Base-by-base conservation (phyloP, 2,113 vertebrate genomes). In the Centropristis striata region DNA sequence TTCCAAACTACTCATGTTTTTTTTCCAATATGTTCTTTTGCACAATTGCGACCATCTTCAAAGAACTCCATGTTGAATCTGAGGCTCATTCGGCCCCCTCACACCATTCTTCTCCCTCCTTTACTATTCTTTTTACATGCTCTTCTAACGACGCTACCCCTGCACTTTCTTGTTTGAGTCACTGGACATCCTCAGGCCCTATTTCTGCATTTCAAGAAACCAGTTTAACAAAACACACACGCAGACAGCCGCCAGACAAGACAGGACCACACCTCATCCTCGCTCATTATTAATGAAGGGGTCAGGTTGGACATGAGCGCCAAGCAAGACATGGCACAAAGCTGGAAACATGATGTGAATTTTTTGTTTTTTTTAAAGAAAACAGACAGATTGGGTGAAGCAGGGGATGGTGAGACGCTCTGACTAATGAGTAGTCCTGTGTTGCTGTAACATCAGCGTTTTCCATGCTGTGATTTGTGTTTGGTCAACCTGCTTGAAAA, bases 251-350 rank as follows among this genome's bases (percentile, higher is more conserved):
- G 5, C 20, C 0, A 66, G 27, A 32, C 46, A 11, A 16, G 50
- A 70, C 66, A 25, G 32, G 36, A n/a, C 73, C 49, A 8, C 84
- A 65, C 73, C 67, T 76, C 44, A 2, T 54, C 61, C 58, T 73
- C 8, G 41, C 53, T 80, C 68, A 77, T 84, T 77, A 71, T 79
- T 84, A 80, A 79, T 55, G 58, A 71, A 73, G 54, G 64, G 23
- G 57, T 66, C 63, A 51, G 51, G 75, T 51, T n/a, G 64, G 69
- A 81, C 77, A 68, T 9, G 3, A 75, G 16, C 13, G 1, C 59
- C 1, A 4, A 69, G 49, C 57, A 25, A 63, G 44, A 51, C 55
- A 1, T 5, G 7, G 67, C 81, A 32, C 60, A 37, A 51, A 58
- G 54, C 14, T 0, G 71, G 65, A 55, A 58, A 58, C 65, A 37